phyloP scores from a whole-genome alignment of 1,140 invertebrate genomes.

The Lineus longissimus region DNA sequence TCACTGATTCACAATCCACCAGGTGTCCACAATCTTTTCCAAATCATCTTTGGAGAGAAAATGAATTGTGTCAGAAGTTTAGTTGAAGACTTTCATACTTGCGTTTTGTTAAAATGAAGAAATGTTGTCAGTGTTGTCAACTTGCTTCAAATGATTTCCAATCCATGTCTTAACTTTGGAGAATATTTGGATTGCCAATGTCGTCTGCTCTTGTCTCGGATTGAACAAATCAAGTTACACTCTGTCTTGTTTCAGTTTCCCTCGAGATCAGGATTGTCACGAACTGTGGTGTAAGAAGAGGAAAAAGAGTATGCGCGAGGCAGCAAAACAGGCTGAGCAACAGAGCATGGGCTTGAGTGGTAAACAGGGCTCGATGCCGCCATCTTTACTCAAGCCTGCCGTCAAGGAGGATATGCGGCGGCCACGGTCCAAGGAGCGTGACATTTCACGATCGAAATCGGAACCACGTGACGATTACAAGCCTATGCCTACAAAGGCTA shows the following conservation, averaged over 20 bases:
- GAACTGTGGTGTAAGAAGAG: conserved; percentile 92
- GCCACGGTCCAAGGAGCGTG: neutral
- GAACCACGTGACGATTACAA: conserved; percentile 1
- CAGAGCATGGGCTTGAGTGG: neutral
- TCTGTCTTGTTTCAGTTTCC: conserved; percentile 68
- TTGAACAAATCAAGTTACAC: neutral
- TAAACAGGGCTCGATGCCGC: neutral
- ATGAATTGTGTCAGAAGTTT: no score
- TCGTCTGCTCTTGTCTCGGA: no score
- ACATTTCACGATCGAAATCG: neutral
- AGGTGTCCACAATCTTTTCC: no score
- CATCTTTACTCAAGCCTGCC: neutral
- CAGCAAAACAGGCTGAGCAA: conserved; percentile 30
- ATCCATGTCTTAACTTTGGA: no score
- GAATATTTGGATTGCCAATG: no score
- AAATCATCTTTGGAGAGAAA: no score
- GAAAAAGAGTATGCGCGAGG: conserved; percentile 44
- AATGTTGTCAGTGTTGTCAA: no score
- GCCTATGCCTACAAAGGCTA: neutral
- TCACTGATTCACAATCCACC: no score
- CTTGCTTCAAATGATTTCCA: no score
- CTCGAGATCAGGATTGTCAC: conserved; percentile 97
- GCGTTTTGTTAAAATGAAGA: no score
- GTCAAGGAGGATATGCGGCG: neutral
- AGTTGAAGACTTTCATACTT: no score